Evolutionary conservation across 2,888 invertebrate genomes (phyloP), one percentile per base, ranked within the genome.

Genomic region (Epicampocera succincta): DNA sequence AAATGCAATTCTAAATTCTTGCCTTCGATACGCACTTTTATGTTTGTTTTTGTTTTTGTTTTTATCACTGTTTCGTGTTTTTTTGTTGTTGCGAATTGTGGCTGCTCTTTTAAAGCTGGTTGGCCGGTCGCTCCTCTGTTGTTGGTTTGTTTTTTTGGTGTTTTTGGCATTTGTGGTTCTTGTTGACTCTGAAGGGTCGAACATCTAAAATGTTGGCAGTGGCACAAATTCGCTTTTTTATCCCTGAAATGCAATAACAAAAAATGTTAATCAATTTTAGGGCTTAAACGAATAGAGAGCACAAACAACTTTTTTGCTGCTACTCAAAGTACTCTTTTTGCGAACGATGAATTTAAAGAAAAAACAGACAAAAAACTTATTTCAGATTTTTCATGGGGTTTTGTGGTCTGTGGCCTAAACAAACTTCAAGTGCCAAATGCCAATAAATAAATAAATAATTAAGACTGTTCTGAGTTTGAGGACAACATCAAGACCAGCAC

Each of bases 1-100:
- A 50, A 52, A 61, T 21, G 61, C 33, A 33, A 33, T 33, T 46
- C 52, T 61, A 69, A 76, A 69, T 61, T 76, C 61, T 61, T 74
- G 38, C 15, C 15, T 60, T 68, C 21, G 52, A 52, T 44, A 68
- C 68, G 75, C 68, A 68, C 38, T 76, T 66, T 33, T 33, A 1
- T 1, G 3, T 33, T 33, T 9, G 33, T 29, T 29, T 29, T 29
- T 3, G 3, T 29, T 29, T 3, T 29, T 29, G 29, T 6, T 29
- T n/a, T n/a, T n/a, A n/a, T n/a, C n/a, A n/a, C n/a, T n/a, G 25
- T 2, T 25, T 25, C 25, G 2, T 25, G 25, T 33, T 33, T 33
- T 33, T 33, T 33, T 33, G 44, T 13, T n/a, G 42, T 60, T 42
- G 21, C 6, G 13, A n/a, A 48, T 21, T 66, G 44, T 33, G 52